Base-by-base conservation (phyloP, 2,888 invertebrate genomes). In the Microchrysa polita region DNA sequence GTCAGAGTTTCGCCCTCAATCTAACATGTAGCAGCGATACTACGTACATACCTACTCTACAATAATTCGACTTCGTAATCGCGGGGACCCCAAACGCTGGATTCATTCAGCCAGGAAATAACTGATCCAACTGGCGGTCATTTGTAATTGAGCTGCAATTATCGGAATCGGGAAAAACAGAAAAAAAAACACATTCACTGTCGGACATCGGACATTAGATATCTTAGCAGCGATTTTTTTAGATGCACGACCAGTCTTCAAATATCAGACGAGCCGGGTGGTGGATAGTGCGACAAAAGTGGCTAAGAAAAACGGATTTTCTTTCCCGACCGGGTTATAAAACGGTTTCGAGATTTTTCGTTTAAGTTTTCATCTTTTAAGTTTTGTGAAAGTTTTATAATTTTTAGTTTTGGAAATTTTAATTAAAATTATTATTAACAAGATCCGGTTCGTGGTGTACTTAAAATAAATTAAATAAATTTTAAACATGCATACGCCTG, bases 401-500 rank as follows among this genome's bases (percentile, higher is more conserved):
- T 14, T 9, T 34, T 23, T 9, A 9, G 5, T n/a, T 20, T 23
- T 27, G 27, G 27, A 1, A 59, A n/a, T n/a, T 22, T n/a, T 9
- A 59, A 23, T 22, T 23, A n/a, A 59, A 57, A 57, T 20, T 23
- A 34, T 34, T 5, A n/a, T 63, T 63, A 4, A 60, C n/a, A n/a
- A n/a, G n/a, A 16, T 60, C 27, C 27, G 2, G 27, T 60, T 60
- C 27, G 23, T 14, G 20, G 59, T 27, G 59, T 12, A 9, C 27
- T 60, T 48, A 12, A 22, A 52, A 22, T n/a, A n/a, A n/a, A n/a
- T n/a, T n/a, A n/a, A 52, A 52, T 48, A 7, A 22, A 48, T 12
- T 4, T 42, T 12, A n/a, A 48, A 4, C 2, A 84, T 84, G 85
- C 83, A 84, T 79, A 80, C 83, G 73, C 78, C 83, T 72, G 79